Base-by-base conservation (phyloP, 2,888 invertebrate genomes). In the Desoria tigrina region DNA sequence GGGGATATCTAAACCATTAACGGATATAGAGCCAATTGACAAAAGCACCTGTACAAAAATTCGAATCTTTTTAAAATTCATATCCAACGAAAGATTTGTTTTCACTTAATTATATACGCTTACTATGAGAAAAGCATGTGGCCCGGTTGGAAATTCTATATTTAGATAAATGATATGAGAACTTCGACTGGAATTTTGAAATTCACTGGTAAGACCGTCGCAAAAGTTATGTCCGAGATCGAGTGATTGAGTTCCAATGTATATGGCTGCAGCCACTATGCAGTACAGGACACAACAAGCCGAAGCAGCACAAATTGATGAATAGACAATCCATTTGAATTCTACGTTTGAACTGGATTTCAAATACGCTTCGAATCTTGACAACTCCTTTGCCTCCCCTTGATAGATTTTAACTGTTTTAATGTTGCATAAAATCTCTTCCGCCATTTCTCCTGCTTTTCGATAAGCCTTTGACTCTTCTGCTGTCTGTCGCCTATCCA, bases 351-450 rank as follows among this genome's bases (percentile, higher is more conserved):
- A 6, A 1, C 39, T 11, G 1, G 56, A 42, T 18, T 58, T 42
- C 23, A 74, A 37, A 7, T 59, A 27, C 0, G 27, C 26, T 2
- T 7, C 14, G 42, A 65, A 72, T 26, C 37, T 39, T 6, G 26
- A 2, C 16, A 53, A 7, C 27, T 65, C 63, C 27, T 57, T 63
- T 14, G 16, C 2, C 56, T 71, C 70, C 11, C 62, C 72, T 55
- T 69, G 51, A 49, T 61, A 71, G 21, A 72, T 55, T 61, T 72
- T 72, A 9, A 70, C 63, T 1, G 61, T 64, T 58, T 69, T 68
- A 23, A 74, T 72, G 18, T 68, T 72, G 1, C 60, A 51, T 0
- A 74, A 32, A 28, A 63, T 63, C 26, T 73, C 68, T 23, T 60
- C 64, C 0, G 71, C 69, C 1, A 63, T 21, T 2, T 27, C 23